Evolutionary conservation across 2,113 vertebrate genomes (phyloP).

Genomic region (Poecile atricapillus): DNA sequence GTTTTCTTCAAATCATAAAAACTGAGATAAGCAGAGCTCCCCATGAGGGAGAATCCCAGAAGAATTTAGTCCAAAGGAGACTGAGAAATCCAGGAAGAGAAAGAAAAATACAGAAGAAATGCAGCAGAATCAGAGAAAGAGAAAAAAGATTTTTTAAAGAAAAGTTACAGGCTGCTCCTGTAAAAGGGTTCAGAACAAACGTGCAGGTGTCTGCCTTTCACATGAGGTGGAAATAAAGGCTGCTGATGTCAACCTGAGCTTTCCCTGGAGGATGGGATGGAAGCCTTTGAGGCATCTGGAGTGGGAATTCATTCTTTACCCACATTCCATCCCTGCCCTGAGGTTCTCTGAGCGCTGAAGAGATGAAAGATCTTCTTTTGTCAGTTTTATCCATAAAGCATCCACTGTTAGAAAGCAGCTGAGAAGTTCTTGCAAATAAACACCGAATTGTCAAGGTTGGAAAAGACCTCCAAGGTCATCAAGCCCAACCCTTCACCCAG

Average conservation of each 20-base stretch:
- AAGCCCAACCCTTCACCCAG: not conserved
- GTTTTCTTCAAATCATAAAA: too few relatives aligned
- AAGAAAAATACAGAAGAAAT: too few relatives aligned
- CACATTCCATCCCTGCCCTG: accelerated
- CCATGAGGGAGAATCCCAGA: too few relatives aligned
- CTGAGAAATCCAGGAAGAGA: too few relatives aligned
- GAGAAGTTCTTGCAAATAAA: not conserved
- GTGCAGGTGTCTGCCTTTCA: not conserved
- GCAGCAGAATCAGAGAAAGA: too few relatives aligned
- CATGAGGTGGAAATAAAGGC: not conserved
- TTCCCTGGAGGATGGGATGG: not conserved
- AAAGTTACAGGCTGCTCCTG: not conserved
- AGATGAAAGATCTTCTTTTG: not conserved
- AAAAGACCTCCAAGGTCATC: accelerated
- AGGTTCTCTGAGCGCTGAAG: accelerated
- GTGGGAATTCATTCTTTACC: not conserved
- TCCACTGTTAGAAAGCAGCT: not conserved
- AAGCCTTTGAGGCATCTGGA: not conserved
- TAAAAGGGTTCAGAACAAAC: not conserved
- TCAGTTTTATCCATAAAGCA: not conserved
- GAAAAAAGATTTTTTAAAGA: too few relatives aligned
- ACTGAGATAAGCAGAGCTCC: too few relatives aligned
- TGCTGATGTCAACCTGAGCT: not conserved
- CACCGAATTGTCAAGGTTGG: too few relatives aligned
- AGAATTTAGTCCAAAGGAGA: too few relatives aligned